Conservation (phyloP, 1,140 invertebrate genomes). For the Cotesia vestalis region DNA sequence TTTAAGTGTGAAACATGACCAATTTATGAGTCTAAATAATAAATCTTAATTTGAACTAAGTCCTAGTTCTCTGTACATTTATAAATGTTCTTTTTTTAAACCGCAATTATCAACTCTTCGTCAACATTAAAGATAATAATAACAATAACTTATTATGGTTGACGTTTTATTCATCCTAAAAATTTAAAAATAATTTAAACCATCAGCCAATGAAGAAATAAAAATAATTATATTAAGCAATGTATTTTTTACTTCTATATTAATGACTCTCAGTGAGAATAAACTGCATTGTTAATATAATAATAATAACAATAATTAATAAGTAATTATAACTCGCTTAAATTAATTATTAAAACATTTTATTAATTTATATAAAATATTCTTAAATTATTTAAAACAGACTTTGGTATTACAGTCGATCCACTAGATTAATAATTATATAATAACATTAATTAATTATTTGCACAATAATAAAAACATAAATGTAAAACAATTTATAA, state of each 20-base stretch:
- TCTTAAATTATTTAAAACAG: conserved; percentile 12
- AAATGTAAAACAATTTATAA: conserved; percentile 30
- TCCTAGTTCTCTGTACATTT: no score
- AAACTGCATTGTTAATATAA: conserved; percentile 34
- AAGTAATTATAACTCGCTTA: background rate
- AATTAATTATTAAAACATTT: background rate
- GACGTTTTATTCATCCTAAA: conserved; percentile 6
- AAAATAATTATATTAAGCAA: conserved; percentile 21
- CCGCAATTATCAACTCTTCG: background rate
- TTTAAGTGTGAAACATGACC: no score
- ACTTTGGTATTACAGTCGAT: conserved; percentile 10
- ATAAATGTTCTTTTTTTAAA: no score
- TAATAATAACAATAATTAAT: conserved; percentile 5
- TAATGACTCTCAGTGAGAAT: conserved; percentile 32
- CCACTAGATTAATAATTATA: no score
- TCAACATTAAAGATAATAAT: no score
- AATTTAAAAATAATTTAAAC: conserved; percentile 31
- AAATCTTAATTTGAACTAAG: no score
- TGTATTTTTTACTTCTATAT: conserved; percentile 38
- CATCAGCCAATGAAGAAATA: conserved; percentile 23
- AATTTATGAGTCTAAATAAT: no score
- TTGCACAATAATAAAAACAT: conserved; percentile 10
- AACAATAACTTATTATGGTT: no score
- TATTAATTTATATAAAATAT: conserved; percentile 13
- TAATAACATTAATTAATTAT: background rate